These are phyloP conservation scores for Pygmarrhopalites habei DNA, from an alignment of 1,140 invertebrate species.

Conservation along the genomic window DNA sequence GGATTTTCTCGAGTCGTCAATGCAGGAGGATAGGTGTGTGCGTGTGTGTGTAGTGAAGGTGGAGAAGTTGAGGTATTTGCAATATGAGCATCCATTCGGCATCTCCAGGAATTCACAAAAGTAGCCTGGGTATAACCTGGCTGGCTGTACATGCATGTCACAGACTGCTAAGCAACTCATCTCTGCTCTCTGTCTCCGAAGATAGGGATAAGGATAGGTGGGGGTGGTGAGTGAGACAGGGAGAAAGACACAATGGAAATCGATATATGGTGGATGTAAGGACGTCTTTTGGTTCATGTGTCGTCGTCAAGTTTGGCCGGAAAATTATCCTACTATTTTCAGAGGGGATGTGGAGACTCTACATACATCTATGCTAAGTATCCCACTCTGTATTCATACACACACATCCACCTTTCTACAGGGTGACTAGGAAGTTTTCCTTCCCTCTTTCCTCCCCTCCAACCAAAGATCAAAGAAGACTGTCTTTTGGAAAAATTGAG, in stretches of 20 bases:
- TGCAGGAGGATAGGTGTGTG: not conserved
- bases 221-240: not conserved
- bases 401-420: not conserved
- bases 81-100: conserved; percentile 1
- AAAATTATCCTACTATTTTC: not conserved
- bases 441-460: too few relatives aligned
- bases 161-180: too few relatives aligned
- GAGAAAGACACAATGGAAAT: not conserved
- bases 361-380: too few relatives aligned
- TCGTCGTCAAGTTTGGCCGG: conserved; percentile 8
- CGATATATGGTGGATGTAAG: not conserved
- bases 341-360: not conserved
- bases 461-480: too few relatives aligned
- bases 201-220: not conserved
- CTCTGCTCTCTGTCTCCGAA: not conserved
- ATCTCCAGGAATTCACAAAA: not conserved
- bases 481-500: too few relatives aligned
- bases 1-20: too few relatives aligned
- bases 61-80: not conserved
- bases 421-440: too few relatives aligned
- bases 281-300: conserved; percentile 5
- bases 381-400: not conserved
- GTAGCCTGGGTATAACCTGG: too few relatives aligned
- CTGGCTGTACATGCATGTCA: too few relatives aligned
- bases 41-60: not conserved